phyloP scores from a whole-genome alignment of 2,797 vertebrate genomes.

The Salmo trutta region DNA sequence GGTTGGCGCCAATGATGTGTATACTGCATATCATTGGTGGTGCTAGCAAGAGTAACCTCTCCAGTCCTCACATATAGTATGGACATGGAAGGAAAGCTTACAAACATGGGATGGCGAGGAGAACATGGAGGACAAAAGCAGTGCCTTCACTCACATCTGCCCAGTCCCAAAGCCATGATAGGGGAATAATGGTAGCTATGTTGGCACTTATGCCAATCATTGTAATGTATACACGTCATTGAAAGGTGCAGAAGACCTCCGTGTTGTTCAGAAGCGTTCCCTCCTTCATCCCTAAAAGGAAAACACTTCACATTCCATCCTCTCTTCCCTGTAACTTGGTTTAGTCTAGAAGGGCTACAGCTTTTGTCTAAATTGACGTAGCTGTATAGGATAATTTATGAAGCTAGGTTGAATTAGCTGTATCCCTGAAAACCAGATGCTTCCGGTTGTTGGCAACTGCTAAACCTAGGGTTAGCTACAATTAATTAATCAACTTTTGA shows the following conservation, averaged over 20 bases:
- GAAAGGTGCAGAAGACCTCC: neutral
- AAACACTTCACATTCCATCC: neutral
- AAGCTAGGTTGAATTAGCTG: no score
- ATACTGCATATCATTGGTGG: no score
- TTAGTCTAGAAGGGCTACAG: no score
- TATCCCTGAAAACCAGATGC: no score
- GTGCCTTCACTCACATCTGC: neutral
- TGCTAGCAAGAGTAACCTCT: neutral
- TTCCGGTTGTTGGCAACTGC: no score
- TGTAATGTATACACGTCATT: neutral
- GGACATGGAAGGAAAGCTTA: neutral
- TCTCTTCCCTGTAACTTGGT: neutral
- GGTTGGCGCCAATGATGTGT: neutral
- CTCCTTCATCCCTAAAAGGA: neutral
- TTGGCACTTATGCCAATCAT: neutral
- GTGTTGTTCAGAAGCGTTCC: neutral
- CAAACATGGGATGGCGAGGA: neutral
- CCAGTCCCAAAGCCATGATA: neutral
- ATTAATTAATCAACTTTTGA: no score
- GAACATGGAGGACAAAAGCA: neutral
- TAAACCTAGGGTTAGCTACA: no score
- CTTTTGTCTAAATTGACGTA: no score
- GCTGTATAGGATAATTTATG: no score
- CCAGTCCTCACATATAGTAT: neutral
- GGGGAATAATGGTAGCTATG: no score